These are phyloP conservation scores for Sycophaga agraensis DNA, from an alignment of 1,140 invertebrate species.

Conservation along the genomic window DNA sequence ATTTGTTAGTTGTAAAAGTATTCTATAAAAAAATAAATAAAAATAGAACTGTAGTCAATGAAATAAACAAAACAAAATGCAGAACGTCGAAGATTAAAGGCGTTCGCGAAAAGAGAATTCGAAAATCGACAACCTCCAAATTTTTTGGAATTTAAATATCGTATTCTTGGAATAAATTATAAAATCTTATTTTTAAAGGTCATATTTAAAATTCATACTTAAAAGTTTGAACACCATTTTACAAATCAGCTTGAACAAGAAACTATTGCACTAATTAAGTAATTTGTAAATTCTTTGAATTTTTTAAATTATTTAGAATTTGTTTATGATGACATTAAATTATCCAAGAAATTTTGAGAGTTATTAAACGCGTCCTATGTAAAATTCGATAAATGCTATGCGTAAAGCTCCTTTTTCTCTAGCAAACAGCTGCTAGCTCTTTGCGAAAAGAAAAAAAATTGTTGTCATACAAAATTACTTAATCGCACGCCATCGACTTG, in stretches of 20 bases:
- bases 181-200: no score
- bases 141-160: no score
- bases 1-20: not conserved
- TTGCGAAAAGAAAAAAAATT: conserved; percentile 9
- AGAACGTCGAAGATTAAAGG: not conserved
- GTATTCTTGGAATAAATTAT: conserved; percentile 3
- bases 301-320: no score
- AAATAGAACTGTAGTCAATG: not conserved
- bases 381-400: not conserved
- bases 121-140: not conserved
- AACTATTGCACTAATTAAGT: no score
- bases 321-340: no score
- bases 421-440: no score
- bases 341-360: no score
- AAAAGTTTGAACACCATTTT: no score
- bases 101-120: conserved; percentile 5
- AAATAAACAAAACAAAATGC: conserved; percentile 5
- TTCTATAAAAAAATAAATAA: conserved; percentile 6
- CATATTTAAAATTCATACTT: no score
- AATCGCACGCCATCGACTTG: conserved; percentile 12
- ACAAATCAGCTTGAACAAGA: no score
- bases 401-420: not conserved
- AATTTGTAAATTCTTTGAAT: no score
- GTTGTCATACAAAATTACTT: not conserved
- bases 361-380: not conserved